Evolutionary conservation across 1,140 invertebrate genomes (phyloP).

Genomic region (Ceratina calcarata): DNA sequence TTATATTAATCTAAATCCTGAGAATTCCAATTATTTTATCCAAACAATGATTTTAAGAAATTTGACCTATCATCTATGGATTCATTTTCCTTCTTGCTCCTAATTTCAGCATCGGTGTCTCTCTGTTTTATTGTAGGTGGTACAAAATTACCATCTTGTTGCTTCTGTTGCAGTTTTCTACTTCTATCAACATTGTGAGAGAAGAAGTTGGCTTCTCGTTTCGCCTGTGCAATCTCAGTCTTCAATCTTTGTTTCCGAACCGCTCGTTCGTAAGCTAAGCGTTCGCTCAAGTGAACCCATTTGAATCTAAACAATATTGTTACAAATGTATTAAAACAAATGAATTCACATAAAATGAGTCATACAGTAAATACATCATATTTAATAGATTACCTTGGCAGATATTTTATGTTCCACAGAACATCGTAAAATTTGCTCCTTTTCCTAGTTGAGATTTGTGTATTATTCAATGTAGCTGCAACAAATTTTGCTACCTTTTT

Average conservation of each 20-base stretch:
- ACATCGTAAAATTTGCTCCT: conserved; percentile 93
- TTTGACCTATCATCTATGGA: conserved; percentile 75
- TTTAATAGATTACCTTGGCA: conserved; percentile 83
- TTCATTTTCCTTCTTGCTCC: conserved; percentile 69
- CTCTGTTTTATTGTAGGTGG: conserved; percentile 76
- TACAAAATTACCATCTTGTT: conserved; percentile 65
- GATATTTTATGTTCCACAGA: conserved; percentile 97
- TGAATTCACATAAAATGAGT: too few species aligned
- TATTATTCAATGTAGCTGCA: conserved; percentile 90
- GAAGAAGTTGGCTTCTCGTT: conserved; percentile 93
- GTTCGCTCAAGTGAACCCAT: conserved; percentile 96
- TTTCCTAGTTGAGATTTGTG: conserved; percentile 92
- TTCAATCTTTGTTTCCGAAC: conserved; percentile 92
- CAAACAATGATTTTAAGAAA: conserved; percentile 81
- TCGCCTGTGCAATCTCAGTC: conserved; percentile 94
- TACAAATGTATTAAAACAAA: conserved; percentile 6
- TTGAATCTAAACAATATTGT: conserved; percentile 85
- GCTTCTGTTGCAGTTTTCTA: conserved; percentile 83
- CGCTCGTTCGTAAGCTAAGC: conserved; percentile 94
- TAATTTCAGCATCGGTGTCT: conserved; percentile 76
- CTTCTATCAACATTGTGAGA: conserved; percentile 91
- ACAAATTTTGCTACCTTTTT: conserved; percentile 94
- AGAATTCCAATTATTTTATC: conserved; percentile 53
- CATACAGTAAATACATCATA: background rate
- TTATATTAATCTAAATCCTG: background rate